Evolutionary conservation across 2,113 vertebrate genomes (phyloP).

Genomic region (Capra hircus): DNA sequence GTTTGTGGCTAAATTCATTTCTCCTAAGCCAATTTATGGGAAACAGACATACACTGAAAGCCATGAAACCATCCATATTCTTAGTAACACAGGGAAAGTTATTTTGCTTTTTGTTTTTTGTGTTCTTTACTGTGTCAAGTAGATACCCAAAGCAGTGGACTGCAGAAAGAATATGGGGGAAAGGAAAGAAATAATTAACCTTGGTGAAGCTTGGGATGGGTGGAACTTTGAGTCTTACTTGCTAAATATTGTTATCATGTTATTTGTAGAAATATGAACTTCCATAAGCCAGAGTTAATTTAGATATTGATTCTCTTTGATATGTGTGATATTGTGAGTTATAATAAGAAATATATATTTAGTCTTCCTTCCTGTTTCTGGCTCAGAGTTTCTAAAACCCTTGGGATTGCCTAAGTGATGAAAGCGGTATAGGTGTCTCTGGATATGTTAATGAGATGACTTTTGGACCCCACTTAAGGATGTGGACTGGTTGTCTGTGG

Average conservation of each 20-base stretch:
- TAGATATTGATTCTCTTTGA: not conserved
- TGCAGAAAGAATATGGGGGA: not conserved
- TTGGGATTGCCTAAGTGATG: not conserved
- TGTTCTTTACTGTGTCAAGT: not conserved
- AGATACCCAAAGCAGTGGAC: not conserved
- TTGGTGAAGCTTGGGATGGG: not conserved
- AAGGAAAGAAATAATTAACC: not conserved
- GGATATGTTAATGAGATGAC: not conserved
- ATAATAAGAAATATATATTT: not conserved
- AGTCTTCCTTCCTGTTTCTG: not conserved
- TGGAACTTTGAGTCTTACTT: not conserved
- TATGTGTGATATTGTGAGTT: not conserved
- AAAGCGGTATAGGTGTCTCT: not conserved
- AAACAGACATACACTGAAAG: conserved; percentile 30
- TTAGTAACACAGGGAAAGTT: conserved; percentile 38
- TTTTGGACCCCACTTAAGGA: not conserved
- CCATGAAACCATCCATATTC: not conserved
- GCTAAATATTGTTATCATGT: not conserved
- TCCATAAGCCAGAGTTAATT: not conserved
- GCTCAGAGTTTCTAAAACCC: not conserved
- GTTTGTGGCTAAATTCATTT: conserved; percentile 23
- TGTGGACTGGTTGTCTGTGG: not conserved
- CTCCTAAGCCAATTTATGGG: not conserved
- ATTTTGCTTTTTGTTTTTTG: not conserved
- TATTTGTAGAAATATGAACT: not conserved